phyloP scores from a whole-genome alignment of 64 coral and sea anemone genomes.

The Montipora sp. region DNA sequence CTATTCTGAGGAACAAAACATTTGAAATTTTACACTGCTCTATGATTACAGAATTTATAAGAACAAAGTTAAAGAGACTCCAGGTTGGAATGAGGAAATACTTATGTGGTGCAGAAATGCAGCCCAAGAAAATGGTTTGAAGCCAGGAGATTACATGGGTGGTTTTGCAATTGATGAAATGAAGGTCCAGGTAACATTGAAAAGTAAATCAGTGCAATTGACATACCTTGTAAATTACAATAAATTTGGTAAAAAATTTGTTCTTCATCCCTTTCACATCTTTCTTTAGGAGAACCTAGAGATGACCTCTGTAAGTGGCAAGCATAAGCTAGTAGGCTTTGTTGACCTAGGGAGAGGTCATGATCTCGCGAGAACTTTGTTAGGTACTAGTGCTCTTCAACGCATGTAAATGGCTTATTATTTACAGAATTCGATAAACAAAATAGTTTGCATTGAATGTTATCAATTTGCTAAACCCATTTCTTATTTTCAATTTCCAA shows the following conservation, averaged over 20 bases:
- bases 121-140: background rate
- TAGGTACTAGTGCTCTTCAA: background rate
- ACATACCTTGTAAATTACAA: background rate
- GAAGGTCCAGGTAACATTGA: conserved; percentile 39
- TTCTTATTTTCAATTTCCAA: background rate
- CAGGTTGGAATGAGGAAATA: conserved; percentile 40
- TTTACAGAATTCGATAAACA: background rate
- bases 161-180: conserved; percentile 38
- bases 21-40: too few relatives aligned
- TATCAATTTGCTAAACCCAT: background rate
- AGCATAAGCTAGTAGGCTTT: conserved; percentile 68
- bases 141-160: conserved; percentile 35
- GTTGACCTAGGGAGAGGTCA: conserved; percentile 57
- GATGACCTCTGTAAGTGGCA: conserved; percentile 49
- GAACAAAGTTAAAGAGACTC: conserved; percentile 39
- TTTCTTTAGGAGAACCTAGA: conserved; percentile 59
- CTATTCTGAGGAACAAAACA: background rate
- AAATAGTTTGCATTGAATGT: background rate
- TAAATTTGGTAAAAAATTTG: background rate
- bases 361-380: conserved; percentile 25
- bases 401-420: background rate
- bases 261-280: too few relatives aligned
- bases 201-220: background rate
- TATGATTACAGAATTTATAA: conserved; percentile 42
- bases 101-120: conserved; percentile 24